Evolutionary conservation across 2,113 vertebrate species (phyloP).

Genomic region (Cyphomyrus discorhynchus): DNA sequence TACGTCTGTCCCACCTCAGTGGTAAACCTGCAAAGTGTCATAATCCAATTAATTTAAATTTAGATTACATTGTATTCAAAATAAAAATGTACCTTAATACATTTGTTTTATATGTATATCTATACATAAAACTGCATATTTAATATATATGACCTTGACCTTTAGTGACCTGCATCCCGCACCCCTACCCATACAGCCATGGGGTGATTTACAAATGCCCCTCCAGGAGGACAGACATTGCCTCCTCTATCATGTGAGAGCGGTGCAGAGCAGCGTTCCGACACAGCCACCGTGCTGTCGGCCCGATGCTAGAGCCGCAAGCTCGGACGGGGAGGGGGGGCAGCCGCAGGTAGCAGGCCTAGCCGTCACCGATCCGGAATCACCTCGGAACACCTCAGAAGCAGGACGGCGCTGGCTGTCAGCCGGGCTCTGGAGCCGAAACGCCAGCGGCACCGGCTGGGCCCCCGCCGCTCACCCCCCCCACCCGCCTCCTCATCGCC

Average conservation of each 20-base stretch:
- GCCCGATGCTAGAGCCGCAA: neutral
- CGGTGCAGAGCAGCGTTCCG: neutral
- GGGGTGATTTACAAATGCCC: neutral
- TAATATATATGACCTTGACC: neutral
- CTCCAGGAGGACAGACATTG: neutral
- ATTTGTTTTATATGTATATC: no score
- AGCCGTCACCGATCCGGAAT: neutral
- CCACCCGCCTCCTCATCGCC: neutral
- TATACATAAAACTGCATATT: no score
- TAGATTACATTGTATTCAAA: neutral
- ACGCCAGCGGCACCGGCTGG: neutral
- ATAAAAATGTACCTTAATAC: neutral
- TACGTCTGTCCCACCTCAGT: neutral
- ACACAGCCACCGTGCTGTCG: neutral
- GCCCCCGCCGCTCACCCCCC: neutral
- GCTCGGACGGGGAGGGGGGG: neutral
- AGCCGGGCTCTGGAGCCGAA: neutral
- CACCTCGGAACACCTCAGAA: neutral
- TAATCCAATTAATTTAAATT: neutral
- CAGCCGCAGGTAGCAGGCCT: neutral
- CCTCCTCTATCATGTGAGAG: neutral
- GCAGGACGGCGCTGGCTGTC: no score
- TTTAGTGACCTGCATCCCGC: neutral
- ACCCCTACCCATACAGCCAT: no score
- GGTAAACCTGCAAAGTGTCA: neutral